Percentiles rank a stretch among this genome's conserved stretches.
These are phyloP conservation scores for Nemurella pictetii DNA, from an alignment of 2,888 invertebrate genomes.

Conservation along the genomic window DNA sequence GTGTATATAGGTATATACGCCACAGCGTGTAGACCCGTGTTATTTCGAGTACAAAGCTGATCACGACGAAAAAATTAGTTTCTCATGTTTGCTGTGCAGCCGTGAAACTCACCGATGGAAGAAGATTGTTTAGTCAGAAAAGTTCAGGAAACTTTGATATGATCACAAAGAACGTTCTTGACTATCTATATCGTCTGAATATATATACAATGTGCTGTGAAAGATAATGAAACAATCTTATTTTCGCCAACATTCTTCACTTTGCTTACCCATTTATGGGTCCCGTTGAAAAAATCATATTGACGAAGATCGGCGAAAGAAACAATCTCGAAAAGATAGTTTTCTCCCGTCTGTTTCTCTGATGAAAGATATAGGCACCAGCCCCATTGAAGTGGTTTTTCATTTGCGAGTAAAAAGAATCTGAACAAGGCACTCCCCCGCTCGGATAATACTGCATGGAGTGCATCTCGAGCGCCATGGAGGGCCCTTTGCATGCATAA, in stretches of 20 bases:
- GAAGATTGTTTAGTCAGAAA: background rate
- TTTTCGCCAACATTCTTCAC: no score
- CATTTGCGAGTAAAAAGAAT: background rate
- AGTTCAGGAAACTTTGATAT: background rate
- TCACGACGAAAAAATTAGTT: background rate
- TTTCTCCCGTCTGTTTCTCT: background rate
- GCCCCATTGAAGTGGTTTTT: background rate
- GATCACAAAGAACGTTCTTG: background rate
- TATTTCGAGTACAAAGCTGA: background rate
- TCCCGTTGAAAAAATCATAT: no score
- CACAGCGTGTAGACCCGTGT: background rate
- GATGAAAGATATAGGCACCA: background rate
- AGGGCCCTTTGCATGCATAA: background rate
- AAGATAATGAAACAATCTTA: no score
- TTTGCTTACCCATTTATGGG: no score
- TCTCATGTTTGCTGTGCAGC: background rate
- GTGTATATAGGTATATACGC: background rate
- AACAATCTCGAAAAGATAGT: background rate
- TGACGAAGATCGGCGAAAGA: no score
- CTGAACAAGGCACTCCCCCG: background rate
- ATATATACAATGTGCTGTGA: no score
- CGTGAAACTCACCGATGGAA: background rate
- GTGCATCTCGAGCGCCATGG: background rate
- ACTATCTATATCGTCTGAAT: no score
- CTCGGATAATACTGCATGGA: background rate